phyloP scores from a whole-genome alignment of 2,888 invertebrate genomes.

The Pyrrhia umbra region DNA sequence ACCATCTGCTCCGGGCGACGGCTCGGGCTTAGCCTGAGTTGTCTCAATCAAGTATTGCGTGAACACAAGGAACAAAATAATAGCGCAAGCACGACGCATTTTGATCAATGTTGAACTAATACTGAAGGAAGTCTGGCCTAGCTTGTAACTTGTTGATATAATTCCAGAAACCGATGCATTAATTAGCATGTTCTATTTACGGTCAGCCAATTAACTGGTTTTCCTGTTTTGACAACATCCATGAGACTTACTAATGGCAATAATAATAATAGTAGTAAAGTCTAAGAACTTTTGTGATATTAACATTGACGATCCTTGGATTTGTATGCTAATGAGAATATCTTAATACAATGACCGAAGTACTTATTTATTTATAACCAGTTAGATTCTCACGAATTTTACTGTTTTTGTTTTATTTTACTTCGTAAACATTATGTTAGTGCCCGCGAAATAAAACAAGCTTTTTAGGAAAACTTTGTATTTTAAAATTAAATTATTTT shows the following conservation, averaged over 20 bases:
- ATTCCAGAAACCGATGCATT: slow-evolving; percentile 4
- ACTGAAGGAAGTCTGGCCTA: slow-evolving; percentile 17
- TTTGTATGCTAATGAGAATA: slow-evolving; percentile 2
- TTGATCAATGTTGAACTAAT: slow-evolving; percentile 12
- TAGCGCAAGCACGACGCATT: slow-evolving; percentile 64
- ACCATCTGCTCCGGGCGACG: background rate
- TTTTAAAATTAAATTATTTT: too few species aligned
- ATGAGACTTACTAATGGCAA: slow-evolving; percentile 6
- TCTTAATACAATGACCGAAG: slow-evolving; percentile 25
- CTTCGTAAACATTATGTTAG: too few species aligned
- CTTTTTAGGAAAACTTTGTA: too few species aligned
- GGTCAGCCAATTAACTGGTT: slow-evolving; percentile 30
- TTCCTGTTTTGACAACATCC: slow-evolving; percentile 27
- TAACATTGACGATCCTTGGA: slow-evolving; percentile 6
- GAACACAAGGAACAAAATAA: slow-evolving; percentile 50
- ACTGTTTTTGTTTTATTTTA: too few species aligned
- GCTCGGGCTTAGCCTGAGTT: slow-evolving; percentile 14
- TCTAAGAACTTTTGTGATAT: background rate
- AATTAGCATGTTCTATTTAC: slow-evolving; percentile 15
- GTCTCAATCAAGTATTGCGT: slow-evolving; percentile 36
- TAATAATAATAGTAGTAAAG: slow-evolving; percentile 3
- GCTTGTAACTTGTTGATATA: slow-evolving; percentile 10
- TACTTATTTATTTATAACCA: background rate
- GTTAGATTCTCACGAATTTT: too few species aligned
- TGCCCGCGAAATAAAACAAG: too few species aligned